A percentile compares a stretch with the other conserved stretches of the same genome.
Conservation (phyloP, 2,888 invertebrate genomes). For the Athalia cordata region DNA sequence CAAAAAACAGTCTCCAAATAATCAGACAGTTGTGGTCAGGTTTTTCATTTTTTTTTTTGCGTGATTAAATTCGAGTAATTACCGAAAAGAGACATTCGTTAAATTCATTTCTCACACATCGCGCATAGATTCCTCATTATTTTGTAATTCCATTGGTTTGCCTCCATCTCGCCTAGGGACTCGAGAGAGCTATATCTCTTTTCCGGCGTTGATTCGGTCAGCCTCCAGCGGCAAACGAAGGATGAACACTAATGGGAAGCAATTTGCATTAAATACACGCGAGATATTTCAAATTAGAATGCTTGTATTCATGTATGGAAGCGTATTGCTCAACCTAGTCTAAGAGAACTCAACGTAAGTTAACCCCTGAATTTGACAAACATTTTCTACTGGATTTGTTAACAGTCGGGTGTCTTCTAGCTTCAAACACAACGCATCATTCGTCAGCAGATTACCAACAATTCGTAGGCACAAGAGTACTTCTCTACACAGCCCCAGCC, state of each 20-base stretch:
- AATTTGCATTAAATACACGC: too few relatives aligned
- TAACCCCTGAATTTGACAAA: constrained; percentile 12
- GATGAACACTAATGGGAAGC: too few relatives aligned
- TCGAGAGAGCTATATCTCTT: background rate
- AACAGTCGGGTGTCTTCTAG: constrained; percentile 84
- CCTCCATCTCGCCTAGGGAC: too few relatives aligned
- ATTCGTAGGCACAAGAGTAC: constrained; percentile 89
- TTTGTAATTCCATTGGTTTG: too few relatives aligned
- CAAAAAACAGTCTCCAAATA: too few relatives aligned
- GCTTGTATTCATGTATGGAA: background rate
- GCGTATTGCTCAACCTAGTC: background rate
- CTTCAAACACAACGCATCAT: constrained; percentile 95
- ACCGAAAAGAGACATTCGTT: background rate
- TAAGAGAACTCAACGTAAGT: background rate
- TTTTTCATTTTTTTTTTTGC: too few relatives aligned
- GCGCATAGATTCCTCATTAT: too few relatives aligned
- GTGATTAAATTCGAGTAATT: too few relatives aligned
- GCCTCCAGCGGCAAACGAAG: background rate
- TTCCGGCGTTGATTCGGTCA: background rate
- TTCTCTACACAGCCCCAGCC: constrained; percentile 85
- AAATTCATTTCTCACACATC: too few relatives aligned
- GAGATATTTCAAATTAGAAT: too few relatives aligned
- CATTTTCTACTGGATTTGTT: constrained; percentile 38
- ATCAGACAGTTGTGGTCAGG: too few relatives aligned
- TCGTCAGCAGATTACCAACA: constrained; percentile 92